A percentile compares a stretch with the other conserved stretches of the same genome.
phyloP scores from a whole-genome alignment of 2,113 vertebrate genomes.

The Acrocephalus kingi region DNA sequence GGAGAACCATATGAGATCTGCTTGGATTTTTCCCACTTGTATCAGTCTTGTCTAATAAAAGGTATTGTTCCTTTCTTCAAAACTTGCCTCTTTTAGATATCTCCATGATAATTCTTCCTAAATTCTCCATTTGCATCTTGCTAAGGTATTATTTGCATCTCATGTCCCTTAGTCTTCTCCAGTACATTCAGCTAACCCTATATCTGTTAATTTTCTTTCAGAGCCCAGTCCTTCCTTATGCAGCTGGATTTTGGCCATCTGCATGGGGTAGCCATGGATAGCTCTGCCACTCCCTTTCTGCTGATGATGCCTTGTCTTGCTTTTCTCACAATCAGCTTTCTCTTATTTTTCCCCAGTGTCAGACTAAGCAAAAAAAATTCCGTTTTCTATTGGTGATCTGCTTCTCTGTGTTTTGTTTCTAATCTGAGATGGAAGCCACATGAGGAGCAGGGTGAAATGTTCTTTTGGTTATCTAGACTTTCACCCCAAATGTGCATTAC shows the following conservation, averaged over 20 bases:
- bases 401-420: not conserved
- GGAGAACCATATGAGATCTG: not conserved
- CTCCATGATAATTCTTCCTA: not conserved
- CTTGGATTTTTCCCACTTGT: not conserved
- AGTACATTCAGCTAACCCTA: rapidly evolving
- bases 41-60: not conserved
- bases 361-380: not conserved
- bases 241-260: not conserved
- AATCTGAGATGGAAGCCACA: not conserved
- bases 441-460: not conserved
- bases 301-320: not conserved
- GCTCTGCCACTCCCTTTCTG: not conserved
- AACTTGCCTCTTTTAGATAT: not conserved
- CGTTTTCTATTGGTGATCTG: not conserved
- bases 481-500: not conserved
- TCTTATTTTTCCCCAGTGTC: not conserved
- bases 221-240: not conserved
- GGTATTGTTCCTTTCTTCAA: not conserved
- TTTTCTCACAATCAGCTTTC: not conserved
- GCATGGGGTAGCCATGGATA: not conserved
- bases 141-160: not conserved
- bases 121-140: not conserved
- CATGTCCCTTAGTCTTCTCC: not conserved
- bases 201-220: not conserved
- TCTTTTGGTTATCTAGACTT: not conserved